Conservation (phyloP, 2,113 vertebrate species). For the Pseudorectes ferrugineus region DNA sequence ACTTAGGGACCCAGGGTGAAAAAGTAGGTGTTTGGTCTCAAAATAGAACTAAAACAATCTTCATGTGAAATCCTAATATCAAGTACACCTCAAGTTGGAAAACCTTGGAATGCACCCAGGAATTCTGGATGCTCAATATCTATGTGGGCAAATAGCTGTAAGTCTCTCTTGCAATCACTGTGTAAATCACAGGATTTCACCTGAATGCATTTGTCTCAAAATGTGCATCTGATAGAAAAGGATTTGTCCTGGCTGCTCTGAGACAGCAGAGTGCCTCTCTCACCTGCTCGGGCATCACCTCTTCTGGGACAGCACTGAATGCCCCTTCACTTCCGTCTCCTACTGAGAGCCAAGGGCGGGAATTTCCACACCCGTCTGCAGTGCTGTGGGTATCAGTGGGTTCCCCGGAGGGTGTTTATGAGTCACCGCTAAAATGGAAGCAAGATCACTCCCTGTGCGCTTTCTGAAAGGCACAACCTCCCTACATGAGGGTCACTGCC, state of each 20-base stretch:
- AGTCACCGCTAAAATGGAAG: not conserved
- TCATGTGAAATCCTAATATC: not conserved
- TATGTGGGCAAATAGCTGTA: not conserved
- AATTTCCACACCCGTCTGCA: rapidly evolving
- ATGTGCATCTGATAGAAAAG: rapidly evolving
- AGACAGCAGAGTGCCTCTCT: too few species aligned
- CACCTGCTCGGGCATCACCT: rapidly evolving
- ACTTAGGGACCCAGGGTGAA: not conserved
- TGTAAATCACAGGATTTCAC: not conserved
- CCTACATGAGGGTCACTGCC: rapidly evolving
- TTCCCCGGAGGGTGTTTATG: rapidly evolving
- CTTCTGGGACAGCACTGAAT: rapidly evolving
- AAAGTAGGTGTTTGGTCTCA: not conserved
- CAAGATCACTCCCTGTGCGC: rapidly evolving
- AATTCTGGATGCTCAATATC: not conserved
- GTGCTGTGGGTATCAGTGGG: rapidly evolving
- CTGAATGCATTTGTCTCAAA: not conserved
- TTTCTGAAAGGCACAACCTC: not conserved
- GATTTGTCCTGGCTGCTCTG: not conserved
- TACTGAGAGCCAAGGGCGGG: not conserved
- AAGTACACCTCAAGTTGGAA: not conserved
- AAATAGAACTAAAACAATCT: not conserved
- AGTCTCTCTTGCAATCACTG: not conserved
- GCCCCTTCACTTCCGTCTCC: rapidly evolving
- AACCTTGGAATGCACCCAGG: not conserved